phyloP scores from a whole-genome alignment of 2,797 vertebrate species.

The Mormyrus hasselquistii region DNA sequence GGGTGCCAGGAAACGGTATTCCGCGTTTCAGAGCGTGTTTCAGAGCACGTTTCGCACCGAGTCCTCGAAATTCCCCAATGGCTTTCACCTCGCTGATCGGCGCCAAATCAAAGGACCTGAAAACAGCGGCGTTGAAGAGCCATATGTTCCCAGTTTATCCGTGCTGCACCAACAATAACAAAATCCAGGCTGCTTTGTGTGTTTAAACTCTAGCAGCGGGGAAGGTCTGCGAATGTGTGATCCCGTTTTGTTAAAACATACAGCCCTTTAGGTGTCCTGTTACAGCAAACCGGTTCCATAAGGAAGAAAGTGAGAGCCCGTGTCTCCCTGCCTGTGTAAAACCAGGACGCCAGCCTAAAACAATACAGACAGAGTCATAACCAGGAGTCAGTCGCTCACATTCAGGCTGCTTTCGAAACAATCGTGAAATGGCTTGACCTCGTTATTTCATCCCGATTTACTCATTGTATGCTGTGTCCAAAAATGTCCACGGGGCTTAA shows the following conservation, averaged over 20 bases:
- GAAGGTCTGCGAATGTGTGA: not conserved
- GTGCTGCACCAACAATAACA: not conserved
- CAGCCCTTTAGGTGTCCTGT: not conserved
- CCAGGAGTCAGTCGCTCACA: not conserved
- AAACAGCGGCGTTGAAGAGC: not conserved
- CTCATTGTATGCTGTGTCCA: not conserved
- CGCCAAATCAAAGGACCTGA: not conserved
- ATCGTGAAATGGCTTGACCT: not conserved
- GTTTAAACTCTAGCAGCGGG: not conserved
- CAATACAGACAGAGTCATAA: not conserved
- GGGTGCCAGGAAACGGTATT: conserved; percentile 31
- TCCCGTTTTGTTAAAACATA: not conserved
- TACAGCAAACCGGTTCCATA: not conserved
- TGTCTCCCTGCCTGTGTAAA: not conserved
- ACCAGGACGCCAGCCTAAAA: not conserved
- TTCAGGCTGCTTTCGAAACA: not conserved
- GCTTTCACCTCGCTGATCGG: conserved; percentile 9
- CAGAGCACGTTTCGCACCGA: conserved; percentile 31
- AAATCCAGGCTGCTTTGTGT: not conserved
- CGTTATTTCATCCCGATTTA: not conserved
- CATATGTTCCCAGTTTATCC: not conserved
- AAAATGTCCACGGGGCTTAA: not conserved
- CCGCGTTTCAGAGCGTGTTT: conserved; percentile 37
- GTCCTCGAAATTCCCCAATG: conserved; percentile 39
- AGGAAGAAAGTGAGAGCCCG: not conserved